phyloP scores from a whole-genome alignment of 2,888 invertebrate genomes.

The Dorcus hopei region DNA sequence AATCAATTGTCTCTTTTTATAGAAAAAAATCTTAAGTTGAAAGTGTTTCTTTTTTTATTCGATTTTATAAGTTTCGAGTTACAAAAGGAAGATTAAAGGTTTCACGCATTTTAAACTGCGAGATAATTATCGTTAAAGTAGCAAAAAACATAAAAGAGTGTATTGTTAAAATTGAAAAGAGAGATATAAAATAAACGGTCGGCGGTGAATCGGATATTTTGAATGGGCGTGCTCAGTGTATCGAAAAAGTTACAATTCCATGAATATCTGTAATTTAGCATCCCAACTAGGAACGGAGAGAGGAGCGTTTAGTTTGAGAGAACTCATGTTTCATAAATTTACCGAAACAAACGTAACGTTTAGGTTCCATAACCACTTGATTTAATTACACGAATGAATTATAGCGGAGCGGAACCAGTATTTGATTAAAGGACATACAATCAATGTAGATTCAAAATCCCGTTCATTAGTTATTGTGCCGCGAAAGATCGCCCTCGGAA shows the following conservation, averaged over 20 bases:
- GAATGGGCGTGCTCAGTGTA: no score
- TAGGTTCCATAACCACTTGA: conserved; percentile 20
- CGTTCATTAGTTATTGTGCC: not conserved
- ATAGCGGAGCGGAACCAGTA: conserved; percentile 17
- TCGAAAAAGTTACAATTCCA: not conserved
- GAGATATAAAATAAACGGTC: no score
- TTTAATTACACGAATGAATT: conserved; percentile 21
- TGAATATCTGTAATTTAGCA: not conserved
- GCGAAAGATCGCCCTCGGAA: not conserved
- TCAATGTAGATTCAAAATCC: conserved; percentile 12
- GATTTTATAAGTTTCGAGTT: no score
- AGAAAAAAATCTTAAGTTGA: no score
- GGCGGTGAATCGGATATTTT: no score
- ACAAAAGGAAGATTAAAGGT: no score
- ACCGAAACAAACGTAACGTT: conserved; percentile 16
- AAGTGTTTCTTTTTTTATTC: no score
- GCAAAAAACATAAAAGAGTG: no score
- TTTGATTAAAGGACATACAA: conserved; percentile 17
- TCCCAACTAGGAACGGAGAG: not conserved
- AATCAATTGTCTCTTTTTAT: no score
- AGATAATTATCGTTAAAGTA: no score
- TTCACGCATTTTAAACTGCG: no score
- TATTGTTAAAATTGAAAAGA: no score
- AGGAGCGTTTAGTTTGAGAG: not conserved
- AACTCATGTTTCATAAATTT: conserved; percentile 15